Conservation (phyloP, 2,888 invertebrate genomes). For the Dimorphilus gyrociliatus region DNA sequence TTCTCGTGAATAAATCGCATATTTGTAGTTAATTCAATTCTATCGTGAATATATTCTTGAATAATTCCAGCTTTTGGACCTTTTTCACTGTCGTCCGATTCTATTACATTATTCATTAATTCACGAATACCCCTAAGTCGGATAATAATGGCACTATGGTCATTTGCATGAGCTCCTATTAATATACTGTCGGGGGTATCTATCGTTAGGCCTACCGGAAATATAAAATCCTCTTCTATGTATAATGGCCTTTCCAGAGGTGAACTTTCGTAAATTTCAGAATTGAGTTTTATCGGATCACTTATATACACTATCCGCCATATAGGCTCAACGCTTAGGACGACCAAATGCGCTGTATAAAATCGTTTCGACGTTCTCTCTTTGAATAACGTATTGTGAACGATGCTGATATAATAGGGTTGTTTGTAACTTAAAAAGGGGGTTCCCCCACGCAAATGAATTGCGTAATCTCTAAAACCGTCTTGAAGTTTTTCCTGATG, state of each 20-base stretch:
- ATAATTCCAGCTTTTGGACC: background rate
- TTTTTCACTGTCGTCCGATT: background rate
- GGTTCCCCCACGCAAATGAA: conserved; percentile 3
- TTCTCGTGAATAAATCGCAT: too few relatives aligned
- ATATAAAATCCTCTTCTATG: conserved; percentile 2
- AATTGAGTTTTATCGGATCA: background rate
- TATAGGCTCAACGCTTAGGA: background rate
- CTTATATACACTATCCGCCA: background rate
- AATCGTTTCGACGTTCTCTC: background rate
- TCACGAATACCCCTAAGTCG: background rate
- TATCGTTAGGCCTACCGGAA: conserved; percentile 2
- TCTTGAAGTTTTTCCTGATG: background rate
- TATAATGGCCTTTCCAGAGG: background rate
- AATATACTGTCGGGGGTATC: background rate
- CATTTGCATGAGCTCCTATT: conserved; percentile 1
- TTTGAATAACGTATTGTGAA: conserved; percentile 1
- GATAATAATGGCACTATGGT: conserved; percentile 1
- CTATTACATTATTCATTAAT: conserved; percentile 1
- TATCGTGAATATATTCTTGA: background rate
- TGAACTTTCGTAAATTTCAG: background rate
- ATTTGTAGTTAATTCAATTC: too few relatives aligned
- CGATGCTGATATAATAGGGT: conserved; percentile 1
- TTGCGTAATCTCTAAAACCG: background rate
- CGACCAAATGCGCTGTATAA: conserved; percentile 1
- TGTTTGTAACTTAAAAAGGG: background rate